Percentiles rank a stretch among this genome's conserved stretches.
Evolutionary conservation across 2,113 vertebrate genomes (phyloP).

Genomic region (Anarhynchus alexandrinus): DNA sequence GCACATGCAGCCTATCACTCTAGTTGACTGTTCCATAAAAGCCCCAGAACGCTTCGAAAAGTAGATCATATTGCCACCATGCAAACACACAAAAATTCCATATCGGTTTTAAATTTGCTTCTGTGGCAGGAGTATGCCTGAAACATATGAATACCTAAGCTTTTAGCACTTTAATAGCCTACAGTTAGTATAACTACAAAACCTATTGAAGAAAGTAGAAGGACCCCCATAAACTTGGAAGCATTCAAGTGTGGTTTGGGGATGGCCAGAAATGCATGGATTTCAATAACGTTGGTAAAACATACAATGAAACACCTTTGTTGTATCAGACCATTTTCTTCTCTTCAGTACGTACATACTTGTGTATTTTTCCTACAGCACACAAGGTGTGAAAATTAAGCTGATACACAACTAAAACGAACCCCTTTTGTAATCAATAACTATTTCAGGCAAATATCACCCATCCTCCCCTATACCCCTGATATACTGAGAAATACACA

Average conservation of each 20-base stretch:
- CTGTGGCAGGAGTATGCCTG: neutral
- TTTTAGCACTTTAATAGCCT: neutral
- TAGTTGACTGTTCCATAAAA: neutral
- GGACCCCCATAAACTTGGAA: neutral
- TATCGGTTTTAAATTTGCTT: neutral
- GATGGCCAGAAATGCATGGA: neutral
- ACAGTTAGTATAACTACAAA: neutral
- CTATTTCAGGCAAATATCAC: neutral
- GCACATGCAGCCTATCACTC: neutral
- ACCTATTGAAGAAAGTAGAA: neutral
- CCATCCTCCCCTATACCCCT: neutral
- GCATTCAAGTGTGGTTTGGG: neutral
- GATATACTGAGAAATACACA: neutral
- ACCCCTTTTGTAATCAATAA: neutral
- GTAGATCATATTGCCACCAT: neutral
- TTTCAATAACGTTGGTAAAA: neutral
- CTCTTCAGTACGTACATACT: neutral
- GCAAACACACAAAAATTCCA: neutral
- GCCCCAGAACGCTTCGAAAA: neutral
- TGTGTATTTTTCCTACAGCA: neutral
- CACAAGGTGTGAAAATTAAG: neutral
- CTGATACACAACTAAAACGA: neutral
- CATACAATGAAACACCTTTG: neutral
- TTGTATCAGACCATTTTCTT: neutral
- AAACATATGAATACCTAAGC: neutral